Evolutionary conservation across 35 echinoderm and acorn worm genomes (phyloP).

Genomic region (Strongylocentrotus purpuratus): DNA sequence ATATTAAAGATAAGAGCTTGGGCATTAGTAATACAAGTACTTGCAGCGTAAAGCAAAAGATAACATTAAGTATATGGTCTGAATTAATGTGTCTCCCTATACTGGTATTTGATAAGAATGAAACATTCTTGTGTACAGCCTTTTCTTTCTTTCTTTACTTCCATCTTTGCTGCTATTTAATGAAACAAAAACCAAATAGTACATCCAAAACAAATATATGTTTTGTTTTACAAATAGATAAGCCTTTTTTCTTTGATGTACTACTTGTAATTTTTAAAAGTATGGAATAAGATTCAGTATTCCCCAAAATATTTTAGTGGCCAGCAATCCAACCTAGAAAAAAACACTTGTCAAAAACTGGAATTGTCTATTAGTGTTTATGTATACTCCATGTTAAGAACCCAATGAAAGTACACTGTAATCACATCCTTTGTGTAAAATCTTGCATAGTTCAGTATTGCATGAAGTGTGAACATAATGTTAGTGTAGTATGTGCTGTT

Average conservation of each 20-base stretch:
- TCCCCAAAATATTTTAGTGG: not conserved
- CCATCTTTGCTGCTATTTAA: not conserved
- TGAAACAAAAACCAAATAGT: not conserved
- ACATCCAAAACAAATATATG: not conserved
- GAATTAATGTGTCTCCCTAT: not conserved
- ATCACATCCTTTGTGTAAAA: not conserved
- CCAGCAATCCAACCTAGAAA: not conserved
- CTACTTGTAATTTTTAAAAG: not conserved
- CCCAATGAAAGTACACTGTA: too few relatives aligned
- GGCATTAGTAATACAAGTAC: not conserved
- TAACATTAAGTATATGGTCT: not conserved
- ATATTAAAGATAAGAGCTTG: not conserved
- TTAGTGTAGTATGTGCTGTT: not conserved
- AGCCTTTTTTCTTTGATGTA: not conserved
- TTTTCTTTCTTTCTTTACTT: not conserved
- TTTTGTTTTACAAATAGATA: not conserved
- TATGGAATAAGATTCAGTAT: not conserved
- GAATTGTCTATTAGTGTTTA: not conserved
- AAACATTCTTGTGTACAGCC: not conserved
- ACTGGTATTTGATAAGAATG: not conserved
- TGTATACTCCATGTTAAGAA: not conserved
- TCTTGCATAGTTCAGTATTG: not conserved
- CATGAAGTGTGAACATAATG: not conserved
- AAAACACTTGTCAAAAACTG: not conserved
- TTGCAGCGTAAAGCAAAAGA: not conserved